Conservation (phyloP, 2,113 vertebrate species). For the Morone chrysops region DNA sequence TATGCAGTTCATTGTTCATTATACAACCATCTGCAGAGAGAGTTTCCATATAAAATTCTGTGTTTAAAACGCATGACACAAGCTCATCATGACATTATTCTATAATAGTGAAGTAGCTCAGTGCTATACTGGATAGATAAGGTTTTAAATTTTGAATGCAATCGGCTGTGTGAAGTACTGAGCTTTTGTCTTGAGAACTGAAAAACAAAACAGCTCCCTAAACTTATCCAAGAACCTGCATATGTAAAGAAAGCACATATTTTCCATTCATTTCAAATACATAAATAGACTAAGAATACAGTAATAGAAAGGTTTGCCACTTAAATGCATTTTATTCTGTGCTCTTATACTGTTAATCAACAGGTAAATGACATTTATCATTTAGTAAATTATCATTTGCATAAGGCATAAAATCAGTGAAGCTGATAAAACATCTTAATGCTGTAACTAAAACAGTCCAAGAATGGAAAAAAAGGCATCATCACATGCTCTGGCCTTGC, state of each 20-base stretch:
- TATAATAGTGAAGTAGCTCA: conserved; percentile 1
- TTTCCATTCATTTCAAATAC: conserved; percentile 10
- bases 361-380: conserved; percentile 71
- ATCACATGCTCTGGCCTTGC: conserved; percentile 70
- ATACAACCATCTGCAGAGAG: conserved; percentile 27
- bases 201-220: conserved; percentile 19
- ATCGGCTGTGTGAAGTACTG: neutral
- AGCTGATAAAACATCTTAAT: conserved; percentile 60
- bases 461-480: conserved; percentile 51
- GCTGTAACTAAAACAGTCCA: conserved; percentile 43
- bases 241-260: neutral
- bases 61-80: conserved; percentile 43
- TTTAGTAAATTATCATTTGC: conserved; percentile 67
- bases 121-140: conserved; percentile 4
- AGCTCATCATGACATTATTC: conserved; percentile 22
- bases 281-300: conserved; percentile 25
- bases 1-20: conserved; percentile 48
- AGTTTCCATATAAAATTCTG: conserved; percentile 24
- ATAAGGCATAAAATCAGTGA: conserved; percentile 74
- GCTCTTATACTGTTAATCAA: conserved; percentile 73
- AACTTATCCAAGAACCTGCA: neutral
- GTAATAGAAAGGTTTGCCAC: conserved; percentile 49
- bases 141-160: conserved; percentile 3
- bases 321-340: conserved; percentile 82
- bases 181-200: conserved; percentile 10